Evolutionary conservation across 2,888 invertebrate species (phyloP), one percentile per base, ranked within the genome.

Genomic region (Temnothorax ravouxi): DNA sequence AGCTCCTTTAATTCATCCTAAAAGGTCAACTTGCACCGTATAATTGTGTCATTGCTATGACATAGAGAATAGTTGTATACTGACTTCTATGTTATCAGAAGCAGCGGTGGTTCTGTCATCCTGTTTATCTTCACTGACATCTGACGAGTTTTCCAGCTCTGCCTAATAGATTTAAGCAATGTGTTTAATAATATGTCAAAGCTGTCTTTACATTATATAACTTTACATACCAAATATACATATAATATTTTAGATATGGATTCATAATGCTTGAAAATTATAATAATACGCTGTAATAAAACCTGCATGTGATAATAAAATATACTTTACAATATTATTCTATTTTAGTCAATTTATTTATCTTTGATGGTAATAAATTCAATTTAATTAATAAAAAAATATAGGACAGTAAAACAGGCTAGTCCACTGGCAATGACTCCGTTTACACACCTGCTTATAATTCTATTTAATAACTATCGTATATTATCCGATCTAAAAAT

Each of bases 1-100:
- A 98, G 95, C 52, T 96, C 95, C 87, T 96, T 95, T 77, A 97
- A 95, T 91, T 97, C 96, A 92, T 96, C 96, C 96, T 96, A 91
- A 84, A 95, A 95, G 89, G 92, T 89, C 87, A 94, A 94, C 93
- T 93, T 93, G 86, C 88, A 92, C 91, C 91, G 90, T 92, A 93
- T 91, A 91, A 91, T 95, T 96, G 95, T 95, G 95, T 95, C 93
- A 95, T 95, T 93, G 89, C 86, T 90, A 93, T 86, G 90, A 88
- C 88, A 95, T 95, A 88, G 95, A 95, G 90, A 94, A 95, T 90
- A 93, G 92, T 88, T 93, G 93, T 86, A 94, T 93, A 93, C 93
- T 95, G 92, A 94, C 94, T 92, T 95, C 92, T 84, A 92, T 92
- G 89, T 90, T 92, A 86, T 87, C 91, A 6, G 91, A 89, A 83